Percentiles rank a stretch among this genome's conserved stretches.
phyloP scores from a whole-genome alignment of 2,113 vertebrate genomes.

The Tor tambroides region DNA sequence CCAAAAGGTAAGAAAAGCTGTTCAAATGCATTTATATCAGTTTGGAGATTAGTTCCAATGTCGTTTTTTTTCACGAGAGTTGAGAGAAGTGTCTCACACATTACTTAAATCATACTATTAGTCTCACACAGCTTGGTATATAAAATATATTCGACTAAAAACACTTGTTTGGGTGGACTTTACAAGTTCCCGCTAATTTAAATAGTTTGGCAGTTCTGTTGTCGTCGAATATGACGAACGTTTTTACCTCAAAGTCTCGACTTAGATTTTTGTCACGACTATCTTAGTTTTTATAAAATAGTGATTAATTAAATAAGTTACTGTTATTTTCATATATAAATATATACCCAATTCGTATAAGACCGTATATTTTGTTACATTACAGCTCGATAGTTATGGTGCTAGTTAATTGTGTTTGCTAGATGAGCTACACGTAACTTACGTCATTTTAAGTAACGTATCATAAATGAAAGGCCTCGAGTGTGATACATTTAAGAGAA shows the following conservation, averaged over 20 bases:
- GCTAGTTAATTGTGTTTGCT: constrained; percentile 26
- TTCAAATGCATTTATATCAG: neutral
- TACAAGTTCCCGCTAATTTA: neutral
- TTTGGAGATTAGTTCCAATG: neutral
- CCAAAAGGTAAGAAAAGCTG: neutral
- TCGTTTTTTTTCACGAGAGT: neutral
- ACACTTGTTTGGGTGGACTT: too few species aligned
- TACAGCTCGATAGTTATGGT: neutral
- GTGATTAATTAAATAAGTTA: too few species aligned
- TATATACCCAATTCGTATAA: neutral
- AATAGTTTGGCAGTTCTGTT: neutral
- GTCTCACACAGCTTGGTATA: neutral
- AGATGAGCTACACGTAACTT: neutral
- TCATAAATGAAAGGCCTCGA: neutral
- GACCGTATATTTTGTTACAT: neutral
- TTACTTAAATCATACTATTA: neutral
- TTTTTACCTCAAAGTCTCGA: neutral
- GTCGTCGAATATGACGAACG: neutral
- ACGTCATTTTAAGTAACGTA: neutral
- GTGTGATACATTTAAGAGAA: neutral
- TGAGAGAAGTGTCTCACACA: neutral
- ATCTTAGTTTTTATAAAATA: neutral
- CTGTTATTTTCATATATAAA: neutral
- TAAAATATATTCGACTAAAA: neutral
- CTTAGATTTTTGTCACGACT: neutral